Conservation (phyloP, 2,888 invertebrate genomes). For the Hypercompe scribonia region DNA sequence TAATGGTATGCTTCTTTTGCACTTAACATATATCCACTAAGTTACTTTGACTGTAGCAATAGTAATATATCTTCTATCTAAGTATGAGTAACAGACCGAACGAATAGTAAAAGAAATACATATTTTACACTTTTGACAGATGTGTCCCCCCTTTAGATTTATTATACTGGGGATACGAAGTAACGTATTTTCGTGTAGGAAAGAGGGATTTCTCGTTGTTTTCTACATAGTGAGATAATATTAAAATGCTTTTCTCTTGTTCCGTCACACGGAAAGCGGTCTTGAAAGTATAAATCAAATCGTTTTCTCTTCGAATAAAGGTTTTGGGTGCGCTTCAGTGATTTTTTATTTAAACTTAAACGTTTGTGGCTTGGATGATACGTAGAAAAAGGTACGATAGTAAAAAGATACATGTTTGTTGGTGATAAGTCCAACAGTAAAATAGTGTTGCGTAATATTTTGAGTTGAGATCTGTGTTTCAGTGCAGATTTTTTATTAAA, state of each 20-base stretch:
- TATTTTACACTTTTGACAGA: slow-evolving; percentile 86
- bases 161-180: slow-evolving; percentile 78
- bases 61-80: slow-evolving; percentile 66
- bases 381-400: slow-evolving; percentile 11
- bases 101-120: slow-evolving; percentile 78
- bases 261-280: slow-evolving; percentile 63
- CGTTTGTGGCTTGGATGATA: slow-evolving; percentile 41
- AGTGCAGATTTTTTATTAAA: background rate
- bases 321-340: slow-evolving; percentile 47
- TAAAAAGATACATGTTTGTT: slow-evolving; percentile 3
- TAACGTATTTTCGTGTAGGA: slow-evolving; percentile 68
- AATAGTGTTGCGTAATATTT: background rate
- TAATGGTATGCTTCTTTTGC: background rate
- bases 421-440: background rate
- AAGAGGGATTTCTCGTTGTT: slow-evolving; percentile 73
- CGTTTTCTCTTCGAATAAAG: slow-evolving; percentile 54
- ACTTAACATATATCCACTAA: slow-evolving; percentile 18
- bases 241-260: slow-evolving; percentile 69
- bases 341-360: slow-evolving; percentile 41
- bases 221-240: slow-evolving; percentile 68
- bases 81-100: slow-evolving; percentile 55
- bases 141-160: slow-evolving; percentile 82
- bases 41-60: slow-evolving; percentile 20
- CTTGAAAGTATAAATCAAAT: slow-evolving; percentile 71
- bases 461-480: background rate